Evolutionary conservation across 2,113 vertebrate species (phyloP), one percentile per base, ranked within the genome.

Genomic region (Pionites leucogaster): DNA sequence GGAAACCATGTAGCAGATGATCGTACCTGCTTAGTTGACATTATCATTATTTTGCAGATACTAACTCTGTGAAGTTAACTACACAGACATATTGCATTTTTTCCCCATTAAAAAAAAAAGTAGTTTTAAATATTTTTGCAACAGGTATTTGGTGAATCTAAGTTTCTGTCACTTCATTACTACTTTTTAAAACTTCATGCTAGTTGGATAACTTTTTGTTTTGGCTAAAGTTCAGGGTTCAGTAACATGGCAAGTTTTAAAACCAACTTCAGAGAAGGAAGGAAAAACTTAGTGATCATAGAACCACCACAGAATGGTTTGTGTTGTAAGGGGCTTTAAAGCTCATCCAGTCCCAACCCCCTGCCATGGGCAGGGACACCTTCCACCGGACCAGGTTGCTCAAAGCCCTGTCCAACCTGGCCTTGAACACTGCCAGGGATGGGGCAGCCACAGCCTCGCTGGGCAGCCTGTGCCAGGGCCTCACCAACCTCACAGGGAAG

Each of bases 31-130:
- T 65, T 55, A 74, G 65, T 64, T 68, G 55, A 71, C 62, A 49
- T 67, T 10, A 47, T 71, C 23, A 17, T 33, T 60, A 69, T 29
- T 70, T 39, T 6, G 33, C 16, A 89, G 20, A 23, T 28, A 2
- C 35, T 24, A 76, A 22, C 17, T 11, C 17, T 42, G n/a, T 6
- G 2, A 88, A 53, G 2, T 64, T 53, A 60, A 68, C 33, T 29
- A 67, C 33, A 64, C 10, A 57, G 28, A 80, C 8, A 44, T 27
- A 60, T 77, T 19, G 29, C 16, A 17, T 33, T 35, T 25, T 42
- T 16, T 1, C 0, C 2, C 14, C 8, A 18, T 13, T 6, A 37
- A 70, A 42, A 4, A n/a, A 72, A 64, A 11, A 19, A 3, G 2
- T 19, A 12, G 8, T 23, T 82, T 44, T 42, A 59, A 79, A 42